Conservation (phyloP, 2,888 invertebrate genomes). For the Schrankia costaestrigalis region DNA sequence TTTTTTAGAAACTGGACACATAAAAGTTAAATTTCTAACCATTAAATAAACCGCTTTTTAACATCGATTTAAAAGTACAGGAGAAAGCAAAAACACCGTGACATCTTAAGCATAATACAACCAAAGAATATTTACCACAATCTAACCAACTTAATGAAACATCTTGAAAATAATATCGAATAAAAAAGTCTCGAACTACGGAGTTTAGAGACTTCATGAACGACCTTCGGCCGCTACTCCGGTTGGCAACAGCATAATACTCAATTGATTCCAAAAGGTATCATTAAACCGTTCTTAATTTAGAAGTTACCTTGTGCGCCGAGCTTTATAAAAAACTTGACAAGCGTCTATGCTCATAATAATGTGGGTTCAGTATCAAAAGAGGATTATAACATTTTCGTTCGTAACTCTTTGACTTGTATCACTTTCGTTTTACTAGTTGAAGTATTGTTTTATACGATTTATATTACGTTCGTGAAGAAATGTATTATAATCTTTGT, state of each 20-base stretch:
- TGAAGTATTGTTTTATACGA: too few relatives aligned
- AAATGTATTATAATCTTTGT: too few relatives aligned
- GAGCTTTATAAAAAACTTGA: conserved; percentile 39
- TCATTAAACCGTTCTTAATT: conserved; percentile 53
- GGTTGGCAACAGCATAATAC: conserved; percentile 43
- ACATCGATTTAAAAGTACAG: too few relatives aligned
- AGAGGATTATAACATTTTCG: conserved; percentile 1
- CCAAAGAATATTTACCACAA: too few relatives aligned
- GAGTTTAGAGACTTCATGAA: conserved; percentile 23
- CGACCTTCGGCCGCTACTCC: conserved; percentile 36
- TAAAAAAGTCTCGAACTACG: conserved; percentile 18
- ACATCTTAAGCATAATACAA: too few relatives aligned
- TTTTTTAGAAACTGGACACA: too few relatives aligned
- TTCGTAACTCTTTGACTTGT: too few relatives aligned
- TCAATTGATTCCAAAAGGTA: conserved; percentile 52
- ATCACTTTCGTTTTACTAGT: too few relatives aligned
- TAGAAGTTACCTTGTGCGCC: conserved; percentile 50
- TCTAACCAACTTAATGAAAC: background rate
- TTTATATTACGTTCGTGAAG: too few relatives aligned
- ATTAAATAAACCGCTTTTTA: too few relatives aligned
- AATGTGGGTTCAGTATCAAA: conserved; percentile 38
- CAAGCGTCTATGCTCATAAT: conserved; percentile 37
- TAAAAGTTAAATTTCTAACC: too few relatives aligned
- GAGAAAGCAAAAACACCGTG: too few relatives aligned
- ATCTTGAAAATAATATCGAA: conserved; percentile 7